Evolutionary conservation across 2,888 invertebrate genomes (phyloP), one percentile per base, ranked within the genome.

Genomic region (Oeneis ivallda): DNA sequence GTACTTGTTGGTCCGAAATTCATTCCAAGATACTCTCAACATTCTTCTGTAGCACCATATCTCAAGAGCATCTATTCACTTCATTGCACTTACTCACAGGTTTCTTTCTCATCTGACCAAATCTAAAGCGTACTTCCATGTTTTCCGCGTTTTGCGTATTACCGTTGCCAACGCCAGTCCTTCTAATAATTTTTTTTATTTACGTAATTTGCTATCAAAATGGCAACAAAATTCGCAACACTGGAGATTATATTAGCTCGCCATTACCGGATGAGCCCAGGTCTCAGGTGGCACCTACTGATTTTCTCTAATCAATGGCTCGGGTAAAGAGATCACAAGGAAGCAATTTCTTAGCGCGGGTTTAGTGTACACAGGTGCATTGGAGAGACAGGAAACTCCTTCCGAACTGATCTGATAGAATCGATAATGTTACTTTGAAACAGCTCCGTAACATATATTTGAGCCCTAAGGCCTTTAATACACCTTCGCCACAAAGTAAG

Each of bases 281-380:
- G 76, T 59, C 73, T 43, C 89, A 89, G 88, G 87, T 89, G 89
- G 69, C 65, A 71, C 78, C 80, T 83, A 79, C 79, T 85, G 90
- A 89, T 90, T 90, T 88, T 77, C 79, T 58, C 79, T 86, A 87
- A 87, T 89, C 89, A 87, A 87, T 82, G 85, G 76, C 80, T 76
- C 72, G 76, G 74, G 75, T 71, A 77, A 79, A 78, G 74, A 75
- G 76, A 79, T 77, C 75, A 70, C 74, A 66, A 74, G 77, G 76
- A 81, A 81, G 81, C 87, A 90, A 90, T 89, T 87, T 88, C 88
- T 90, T 90, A 89, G 78, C 75, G 73, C 70, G 74, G 71, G 69
- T 73, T 74, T 72, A 72, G 67, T 68, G 75, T 65, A 65, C 69
- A 64, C 77, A 77, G 74, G 75, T 77, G 77, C 71, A 66, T 64